Percentiles rank a stretch among this genome's conserved stretches.
phyloP scores from a whole-genome alignment of 2,113 vertebrate genomes.

The Apaloderma vittatum region DNA sequence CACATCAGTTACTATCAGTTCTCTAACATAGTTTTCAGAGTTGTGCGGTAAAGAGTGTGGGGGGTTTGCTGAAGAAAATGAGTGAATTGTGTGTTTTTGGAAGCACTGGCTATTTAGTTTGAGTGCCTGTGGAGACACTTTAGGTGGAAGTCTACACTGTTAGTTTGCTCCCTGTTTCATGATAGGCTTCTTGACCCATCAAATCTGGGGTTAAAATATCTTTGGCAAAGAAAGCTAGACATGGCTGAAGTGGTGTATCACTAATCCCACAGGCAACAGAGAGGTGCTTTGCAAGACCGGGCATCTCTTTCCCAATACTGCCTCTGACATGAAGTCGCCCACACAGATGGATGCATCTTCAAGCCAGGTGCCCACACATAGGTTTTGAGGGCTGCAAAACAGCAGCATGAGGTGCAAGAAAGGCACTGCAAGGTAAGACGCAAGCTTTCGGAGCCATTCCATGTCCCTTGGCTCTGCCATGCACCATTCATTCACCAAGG shows the following conservation, averaged over 20 bases:
- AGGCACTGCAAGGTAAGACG: background rate
- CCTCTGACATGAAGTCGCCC: background rate
- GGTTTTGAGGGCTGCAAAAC: background rate
- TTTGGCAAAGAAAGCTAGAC: background rate
- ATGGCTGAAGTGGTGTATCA: background rate
- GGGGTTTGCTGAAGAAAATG: background rate
- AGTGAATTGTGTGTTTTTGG: background rate
- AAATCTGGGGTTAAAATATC: background rate
- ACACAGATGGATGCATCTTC: background rate
- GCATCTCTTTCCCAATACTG: background rate
- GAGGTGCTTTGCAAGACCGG: background rate
- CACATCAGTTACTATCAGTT: background rate
- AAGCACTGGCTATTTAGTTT: background rate
- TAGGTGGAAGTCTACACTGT: background rate
- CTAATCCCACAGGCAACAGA: background rate
- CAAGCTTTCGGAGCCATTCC: background rate
- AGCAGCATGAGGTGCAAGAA: background rate
- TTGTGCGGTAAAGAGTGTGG: background rate
- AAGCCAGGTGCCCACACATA: background rate
- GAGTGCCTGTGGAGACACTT: background rate
- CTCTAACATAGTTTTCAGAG: background rate
- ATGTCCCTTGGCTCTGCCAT: background rate
- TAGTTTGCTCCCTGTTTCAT: background rate
- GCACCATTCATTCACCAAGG: fast-evolving
- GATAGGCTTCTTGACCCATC: background rate